Evolutionary conservation across 2,113 vertebrate species (phyloP).

Genomic region (Turnix velox): DNA sequence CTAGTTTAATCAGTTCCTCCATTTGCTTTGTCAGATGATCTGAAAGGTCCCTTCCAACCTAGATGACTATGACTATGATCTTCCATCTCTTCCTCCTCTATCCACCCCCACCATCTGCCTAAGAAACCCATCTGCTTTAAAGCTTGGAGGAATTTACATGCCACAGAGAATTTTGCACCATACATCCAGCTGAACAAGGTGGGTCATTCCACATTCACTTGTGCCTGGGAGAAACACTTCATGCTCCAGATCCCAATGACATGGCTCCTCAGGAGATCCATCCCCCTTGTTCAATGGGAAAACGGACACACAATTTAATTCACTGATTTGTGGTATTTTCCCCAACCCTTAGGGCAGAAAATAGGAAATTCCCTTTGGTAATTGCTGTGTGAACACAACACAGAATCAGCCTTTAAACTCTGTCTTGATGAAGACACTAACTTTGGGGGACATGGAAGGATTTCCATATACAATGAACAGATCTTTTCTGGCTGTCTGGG

Average conservation of each 20-base stretch:
- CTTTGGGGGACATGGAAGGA: background rate
- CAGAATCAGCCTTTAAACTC: background rate
- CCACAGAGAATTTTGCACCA: background rate
- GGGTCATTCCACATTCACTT: background rate
- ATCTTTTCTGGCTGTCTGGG: background rate
- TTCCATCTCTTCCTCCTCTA: background rate
- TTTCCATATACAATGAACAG: background rate
- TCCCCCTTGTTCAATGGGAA: background rate
- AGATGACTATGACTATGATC: too few species aligned
- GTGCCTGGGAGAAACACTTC: background rate
- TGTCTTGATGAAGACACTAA: background rate
- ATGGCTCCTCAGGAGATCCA: background rate
- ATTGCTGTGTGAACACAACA: background rate
- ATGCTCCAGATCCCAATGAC: background rate
- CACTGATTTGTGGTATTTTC: background rate
- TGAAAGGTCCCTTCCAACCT: too few species aligned
- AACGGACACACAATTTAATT: background rate
- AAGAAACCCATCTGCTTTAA: background rate
- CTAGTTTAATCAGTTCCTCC: background rate
- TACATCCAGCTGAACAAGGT: background rate
- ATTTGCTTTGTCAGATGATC: background rate
- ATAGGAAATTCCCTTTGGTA: background rate
- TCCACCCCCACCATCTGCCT: background rate
- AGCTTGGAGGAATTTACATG: background rate
- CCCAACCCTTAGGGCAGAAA: background rate